phyloP scores from a whole-genome alignment of 2,797 vertebrate genomes.

The Rhadinocentrus ornatus region DNA sequence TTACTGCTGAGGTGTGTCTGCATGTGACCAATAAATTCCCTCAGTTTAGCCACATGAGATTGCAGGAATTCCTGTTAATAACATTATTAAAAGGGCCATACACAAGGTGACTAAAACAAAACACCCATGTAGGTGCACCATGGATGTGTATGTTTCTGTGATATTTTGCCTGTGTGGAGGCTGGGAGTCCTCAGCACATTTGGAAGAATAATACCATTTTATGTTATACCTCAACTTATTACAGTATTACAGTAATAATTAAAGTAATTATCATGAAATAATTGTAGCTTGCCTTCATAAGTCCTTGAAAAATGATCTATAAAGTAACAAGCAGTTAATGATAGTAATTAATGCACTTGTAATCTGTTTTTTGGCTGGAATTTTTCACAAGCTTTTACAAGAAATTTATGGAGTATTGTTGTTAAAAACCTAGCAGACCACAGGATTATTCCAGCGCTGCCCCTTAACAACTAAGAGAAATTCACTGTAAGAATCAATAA shows the following conservation, averaged over 20 bases:
- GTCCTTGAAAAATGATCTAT: too few species aligned
- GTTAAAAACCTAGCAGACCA: constrained; percentile 1
- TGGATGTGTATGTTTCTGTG: constrained; percentile 1
- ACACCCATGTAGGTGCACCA: constrained; percentile 3
- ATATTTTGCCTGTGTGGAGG: not conserved
- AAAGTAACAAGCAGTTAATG: too few species aligned
- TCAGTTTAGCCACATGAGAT: constrained; percentile 6
- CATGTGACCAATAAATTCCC: not conserved
- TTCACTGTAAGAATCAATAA: constrained; percentile 55
- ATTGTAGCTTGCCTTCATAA: not conserved
- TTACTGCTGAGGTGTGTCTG: too few species aligned
- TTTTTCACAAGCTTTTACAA: not conserved
- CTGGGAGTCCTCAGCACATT: not conserved
- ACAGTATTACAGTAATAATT: not conserved
- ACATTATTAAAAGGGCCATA: not conserved
- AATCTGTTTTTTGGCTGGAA: not conserved
- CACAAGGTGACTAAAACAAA: not conserved
- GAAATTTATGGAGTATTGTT: not conserved
- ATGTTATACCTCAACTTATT: not conserved
- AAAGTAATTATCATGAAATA: not conserved
- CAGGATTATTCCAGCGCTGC: constrained; percentile 25
- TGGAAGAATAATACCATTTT: not conserved
- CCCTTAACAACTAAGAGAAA: constrained; percentile 41
- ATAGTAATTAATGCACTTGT: constrained; percentile 3
- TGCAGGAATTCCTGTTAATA: constrained; percentile 18